These are phyloP conservation scores for Scleropages formosus DNA, from an alignment of 2,797 vertebrate species.

Conservation along the genomic window DNA sequence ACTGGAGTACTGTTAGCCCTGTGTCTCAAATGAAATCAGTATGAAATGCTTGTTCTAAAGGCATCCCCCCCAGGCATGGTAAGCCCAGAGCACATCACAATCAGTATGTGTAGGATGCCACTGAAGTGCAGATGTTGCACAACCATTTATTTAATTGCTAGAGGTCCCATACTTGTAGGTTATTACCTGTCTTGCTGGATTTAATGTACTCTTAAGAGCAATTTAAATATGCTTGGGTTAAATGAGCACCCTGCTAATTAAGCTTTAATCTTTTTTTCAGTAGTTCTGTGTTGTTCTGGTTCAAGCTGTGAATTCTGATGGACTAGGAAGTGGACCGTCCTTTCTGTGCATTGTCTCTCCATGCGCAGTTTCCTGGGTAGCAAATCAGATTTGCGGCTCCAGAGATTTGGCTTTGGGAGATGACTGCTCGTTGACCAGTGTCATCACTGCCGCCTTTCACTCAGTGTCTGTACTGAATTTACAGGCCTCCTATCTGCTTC, in stretches of 20 bases:
- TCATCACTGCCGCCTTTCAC: not conserved
- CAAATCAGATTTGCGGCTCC: slow-evolving; percentile 36
- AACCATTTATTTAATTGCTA: slow-evolving; percentile 48
- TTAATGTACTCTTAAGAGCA: not conserved
- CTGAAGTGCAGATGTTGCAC: slow-evolving; percentile 66
- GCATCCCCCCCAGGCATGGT: slow-evolving; percentile 52
- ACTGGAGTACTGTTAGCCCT: slow-evolving; percentile 64
- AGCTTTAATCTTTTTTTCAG: not conserved
- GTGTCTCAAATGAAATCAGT: slow-evolving; percentile 64
- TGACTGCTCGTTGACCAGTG: not conserved
- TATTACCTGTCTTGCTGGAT: slow-evolving; percentile 10
- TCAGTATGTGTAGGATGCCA: slow-evolving; percentile 69
- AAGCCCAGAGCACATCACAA: slow-evolving; percentile 58
- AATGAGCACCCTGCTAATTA: not conserved
- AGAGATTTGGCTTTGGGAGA: not conserved
- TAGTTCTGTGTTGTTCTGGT: not conserved
- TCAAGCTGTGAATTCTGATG: not conserved
- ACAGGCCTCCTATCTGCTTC: too few relatives aligned
- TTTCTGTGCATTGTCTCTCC: not conserved
- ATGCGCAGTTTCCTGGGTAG: slow-evolving; percentile 19
- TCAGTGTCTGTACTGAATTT: too few relatives aligned
- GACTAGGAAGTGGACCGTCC: not conserved
- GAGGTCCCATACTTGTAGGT: slow-evolving; percentile 7
- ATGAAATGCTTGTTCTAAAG: slow-evolving; percentile 69
- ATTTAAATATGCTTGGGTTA: slow-evolving; percentile 13